Evolutionary conservation across 2,113 vertebrate species (phyloP).

Genomic region (Pomatostomus ruficeps): DNA sequence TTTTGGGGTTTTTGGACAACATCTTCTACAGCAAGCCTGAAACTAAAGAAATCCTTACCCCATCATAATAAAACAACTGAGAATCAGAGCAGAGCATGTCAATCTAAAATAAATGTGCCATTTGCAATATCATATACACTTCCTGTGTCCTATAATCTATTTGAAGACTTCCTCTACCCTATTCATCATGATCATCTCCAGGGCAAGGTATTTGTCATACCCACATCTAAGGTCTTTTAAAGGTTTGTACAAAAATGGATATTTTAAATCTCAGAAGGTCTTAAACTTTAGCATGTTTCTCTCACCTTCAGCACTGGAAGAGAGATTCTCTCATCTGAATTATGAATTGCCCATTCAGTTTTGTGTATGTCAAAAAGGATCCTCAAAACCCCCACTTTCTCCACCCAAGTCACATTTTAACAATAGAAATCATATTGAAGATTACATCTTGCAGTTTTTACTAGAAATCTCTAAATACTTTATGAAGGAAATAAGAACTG

Average conservation of each 20-base stretch:
- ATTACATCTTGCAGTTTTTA: background rate
- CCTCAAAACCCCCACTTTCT: accelerated
- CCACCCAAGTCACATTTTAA: background rate
- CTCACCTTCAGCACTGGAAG: background rate
- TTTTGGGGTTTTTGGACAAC: background rate
- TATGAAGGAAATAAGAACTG: background rate
- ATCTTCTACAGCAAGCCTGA: background rate
- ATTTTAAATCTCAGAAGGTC: background rate
- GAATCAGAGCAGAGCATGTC: background rate
- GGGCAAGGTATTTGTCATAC: background rate
- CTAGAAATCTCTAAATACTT: background rate
- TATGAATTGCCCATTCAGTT: background rate
- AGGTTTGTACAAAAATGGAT: background rate
- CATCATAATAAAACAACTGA: background rate
- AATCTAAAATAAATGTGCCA: background rate
- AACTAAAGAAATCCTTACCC: background rate
- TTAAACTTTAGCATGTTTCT: background rate
- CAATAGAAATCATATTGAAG: background rate
- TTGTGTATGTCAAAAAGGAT: background rate
- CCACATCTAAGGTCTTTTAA: background rate
- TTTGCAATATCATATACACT: background rate
- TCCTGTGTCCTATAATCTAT: background rate
- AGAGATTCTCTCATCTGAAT: background rate
- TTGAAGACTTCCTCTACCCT: background rate
- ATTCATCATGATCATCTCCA: background rate